phyloP scores from a whole-genome alignment of 64 coral and sea anemone species.

The Pocillopora damicornis region DNA sequence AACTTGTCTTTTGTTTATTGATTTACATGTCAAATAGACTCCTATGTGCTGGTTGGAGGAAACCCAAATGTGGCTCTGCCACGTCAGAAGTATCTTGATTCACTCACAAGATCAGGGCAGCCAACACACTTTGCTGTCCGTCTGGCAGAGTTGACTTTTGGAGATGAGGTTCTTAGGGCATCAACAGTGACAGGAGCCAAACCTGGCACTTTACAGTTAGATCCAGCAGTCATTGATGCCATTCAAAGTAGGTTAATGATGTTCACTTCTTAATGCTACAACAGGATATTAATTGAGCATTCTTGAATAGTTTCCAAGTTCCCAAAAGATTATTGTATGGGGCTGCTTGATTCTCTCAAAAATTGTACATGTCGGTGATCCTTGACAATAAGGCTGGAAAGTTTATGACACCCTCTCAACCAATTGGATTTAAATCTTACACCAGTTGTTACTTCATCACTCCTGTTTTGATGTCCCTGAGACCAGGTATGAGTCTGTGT shows the following conservation, averaged over 20 bases:
- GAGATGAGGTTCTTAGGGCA: slow-evolving; percentile 20
- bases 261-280: not conserved
- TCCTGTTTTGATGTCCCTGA: too few species aligned
- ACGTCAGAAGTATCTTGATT: slow-evolving; percentile 33
- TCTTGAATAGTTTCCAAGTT: not conserved
- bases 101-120: slow-evolving; percentile 25
- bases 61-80: slow-evolving; percentile 36
- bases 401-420: too few species aligned
- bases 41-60: slow-evolving; percentile 30
- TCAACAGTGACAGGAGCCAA: slow-evolving; percentile 30
- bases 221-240: slow-evolving; percentile 16
- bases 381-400: too few species aligned
- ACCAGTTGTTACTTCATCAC: too few species aligned
- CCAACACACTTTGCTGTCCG: slow-evolving; percentile 37
- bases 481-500: too few species aligned
- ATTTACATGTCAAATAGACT: not conserved
- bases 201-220: slow-evolving; percentile 29
- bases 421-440: too few species aligned
- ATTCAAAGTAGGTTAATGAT: slow-evolving; percentile 26
- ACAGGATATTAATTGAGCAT: not conserved
- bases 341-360: too few species aligned
- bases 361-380: too few species aligned
- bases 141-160: slow-evolving; percentile 36
- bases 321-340: too few species aligned
- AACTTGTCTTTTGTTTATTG: not conserved